phyloP scores from a whole-genome alignment of 2,888 invertebrate genomes.

The Athalia circularis region DNA sequence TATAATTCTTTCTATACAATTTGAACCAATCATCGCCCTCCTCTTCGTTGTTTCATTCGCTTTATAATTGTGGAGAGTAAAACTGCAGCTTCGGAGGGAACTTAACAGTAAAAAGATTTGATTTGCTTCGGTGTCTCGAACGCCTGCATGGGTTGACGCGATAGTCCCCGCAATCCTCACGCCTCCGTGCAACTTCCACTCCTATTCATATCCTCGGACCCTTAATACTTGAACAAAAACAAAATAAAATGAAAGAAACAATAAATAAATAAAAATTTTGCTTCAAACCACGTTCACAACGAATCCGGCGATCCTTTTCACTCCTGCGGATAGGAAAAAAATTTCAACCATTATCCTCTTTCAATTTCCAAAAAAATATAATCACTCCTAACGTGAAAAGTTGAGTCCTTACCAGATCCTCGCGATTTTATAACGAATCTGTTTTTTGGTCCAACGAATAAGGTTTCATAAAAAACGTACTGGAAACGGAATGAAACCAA shows the following conservation, averaged over 20 bases:
- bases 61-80: background rate
- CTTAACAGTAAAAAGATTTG: conserved; percentile 28
- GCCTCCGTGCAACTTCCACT: conserved; percentile 40
- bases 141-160: conserved; percentile 58
- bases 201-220: conserved; percentile 6
- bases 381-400: no score
- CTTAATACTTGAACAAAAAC: background rate
- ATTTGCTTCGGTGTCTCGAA: conserved; percentile 36
- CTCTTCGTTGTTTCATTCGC: no score
- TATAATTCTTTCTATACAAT: no score
- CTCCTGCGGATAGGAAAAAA: background rate
- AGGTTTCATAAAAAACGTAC: no score
- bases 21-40: no score
- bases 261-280: background rate
- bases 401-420: no score
- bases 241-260: no score
- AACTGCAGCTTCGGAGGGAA: background rate
- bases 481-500: no score
- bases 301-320: background rate
- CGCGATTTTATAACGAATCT: background rate
- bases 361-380: background rate
- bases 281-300: background rate
- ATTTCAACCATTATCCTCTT: background rate
- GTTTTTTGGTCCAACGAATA: no score
- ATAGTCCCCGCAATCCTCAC: conserved; percentile 56